Base-by-base conservation (phyloP, 2,113 vertebrate species). In the Mustelus asterias region DNA sequence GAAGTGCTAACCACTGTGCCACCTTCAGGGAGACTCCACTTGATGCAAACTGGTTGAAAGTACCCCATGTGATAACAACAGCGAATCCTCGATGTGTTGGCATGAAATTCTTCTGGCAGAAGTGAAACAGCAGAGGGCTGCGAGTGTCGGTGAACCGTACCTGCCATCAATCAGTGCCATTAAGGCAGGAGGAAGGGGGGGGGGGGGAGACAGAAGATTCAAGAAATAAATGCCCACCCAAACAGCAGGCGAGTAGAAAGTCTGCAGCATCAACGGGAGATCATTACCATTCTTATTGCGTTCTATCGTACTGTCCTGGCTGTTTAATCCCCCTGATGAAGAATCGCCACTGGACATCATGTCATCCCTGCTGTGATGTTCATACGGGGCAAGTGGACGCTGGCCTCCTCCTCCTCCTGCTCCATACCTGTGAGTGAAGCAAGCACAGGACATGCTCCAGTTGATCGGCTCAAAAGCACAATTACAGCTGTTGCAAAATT, bases 251-350 rank as follows among this genome's bases (percentile, higher is more conserved):
- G 14, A 1, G n/a, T 18, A 37, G 9, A 78, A 37, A 4, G n/a
- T 37, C 2, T 16, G n/a, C 13, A 80, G 5, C n/a, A 80, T 16
- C n/a, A 1, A 18, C n/a, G 5, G 60, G 1, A 33, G 60, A 63
- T n/a, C 54, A 96, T 95, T 98, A 99, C 99, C 99, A 72, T 98
- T 97, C 96, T 98, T 99, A 97, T 97, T 97, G 90, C 98, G 97
- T 96, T 99, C 98, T 97, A 98, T 98, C 67, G 98, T 98, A 97
- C 98, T 98, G 1, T 99, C 98, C 97, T 99, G 98, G 96, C 98
- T 98, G 96, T 98, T 98, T 96, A 98, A 97, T 89, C 97, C 97
- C 0, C 98, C 98, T 0, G 98, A 98, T 0, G 98, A 98, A 8
- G 98, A 98, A 69, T 99, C 98, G 0, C 98, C 98, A 16, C 98